Evolutionary conservation across 2,113 vertebrate species (phyloP).

Genomic region (Forbesichthys papilliferus): DNA sequence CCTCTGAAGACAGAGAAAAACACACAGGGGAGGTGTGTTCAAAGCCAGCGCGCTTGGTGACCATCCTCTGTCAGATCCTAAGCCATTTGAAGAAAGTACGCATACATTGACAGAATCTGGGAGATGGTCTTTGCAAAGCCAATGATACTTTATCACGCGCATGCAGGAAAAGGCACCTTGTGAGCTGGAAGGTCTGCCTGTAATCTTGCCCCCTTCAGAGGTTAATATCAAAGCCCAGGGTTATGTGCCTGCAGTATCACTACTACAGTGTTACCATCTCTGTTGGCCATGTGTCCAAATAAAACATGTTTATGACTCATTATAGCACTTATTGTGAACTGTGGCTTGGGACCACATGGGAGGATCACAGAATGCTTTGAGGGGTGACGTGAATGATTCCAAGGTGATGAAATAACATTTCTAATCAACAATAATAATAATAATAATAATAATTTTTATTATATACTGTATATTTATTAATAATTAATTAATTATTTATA

Average conservation of each 20-base stretch:
- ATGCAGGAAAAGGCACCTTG: conserved; percentile 51
- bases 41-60: conserved; percentile 66
- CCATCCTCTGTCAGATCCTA: conserved; percentile 65
- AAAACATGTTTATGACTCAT: not conserved
- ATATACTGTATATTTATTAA: too few relatives aligned
- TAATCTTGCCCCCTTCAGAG: conserved; percentile 52
- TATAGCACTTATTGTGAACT: too few relatives aligned
- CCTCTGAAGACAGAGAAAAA: conserved; percentile 71
- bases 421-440: too few relatives aligned
- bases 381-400: too few relatives aligned
- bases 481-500: too few relatives aligned
- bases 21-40: conserved; percentile 64
- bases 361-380: too few relatives aligned
- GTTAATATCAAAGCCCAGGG: conserved; percentile 42
- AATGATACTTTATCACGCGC: conserved; percentile 68
- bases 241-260: not conserved
- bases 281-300: conserved; percentile 16
- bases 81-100: conserved; percentile 76
- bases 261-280: too few relatives aligned
- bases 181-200: conserved; percentile 56
- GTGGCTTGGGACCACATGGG: too few relatives aligned
- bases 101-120: conserved; percentile 68
- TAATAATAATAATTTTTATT: too few relatives aligned
- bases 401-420: too few relatives aligned
- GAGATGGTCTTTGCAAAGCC: conserved; percentile 72